Conservation (phyloP, 2,888 invertebrate species). For the Acrobasis repandana region DNA sequence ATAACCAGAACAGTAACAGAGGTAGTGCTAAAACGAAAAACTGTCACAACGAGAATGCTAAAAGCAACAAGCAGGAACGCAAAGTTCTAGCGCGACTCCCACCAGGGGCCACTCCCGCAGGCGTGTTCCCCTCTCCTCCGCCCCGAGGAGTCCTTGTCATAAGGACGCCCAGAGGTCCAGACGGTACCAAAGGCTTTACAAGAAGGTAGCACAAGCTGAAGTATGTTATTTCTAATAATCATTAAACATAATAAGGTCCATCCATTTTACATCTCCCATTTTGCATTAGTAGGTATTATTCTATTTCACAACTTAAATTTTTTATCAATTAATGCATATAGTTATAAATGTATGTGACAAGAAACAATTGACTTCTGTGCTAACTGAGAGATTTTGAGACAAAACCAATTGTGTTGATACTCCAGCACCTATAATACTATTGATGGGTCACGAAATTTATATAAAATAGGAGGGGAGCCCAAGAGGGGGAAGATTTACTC, state of each 20-base stretch:
- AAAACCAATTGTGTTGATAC: too few relatives aligned
- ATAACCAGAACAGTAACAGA: conserved; percentile 48
- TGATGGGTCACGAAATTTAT: too few relatives aligned
- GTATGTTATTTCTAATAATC: conserved; percentile 32
- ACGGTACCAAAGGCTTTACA: conserved; percentile 85
- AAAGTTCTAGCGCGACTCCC: conserved; percentile 70
- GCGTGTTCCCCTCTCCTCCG: conserved; percentile 70
- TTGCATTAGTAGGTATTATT: conserved; percentile 27
- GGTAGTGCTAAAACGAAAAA: conserved; percentile 53
- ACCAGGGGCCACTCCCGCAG: conserved; percentile 59
- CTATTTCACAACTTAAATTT: conserved; percentile 40
- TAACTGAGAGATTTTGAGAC: too few relatives aligned
- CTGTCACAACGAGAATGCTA: conserved; percentile 57
- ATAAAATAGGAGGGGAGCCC: too few relatives aligned
- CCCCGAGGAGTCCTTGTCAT: conserved; percentile 83
- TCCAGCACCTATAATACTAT: too few relatives aligned
- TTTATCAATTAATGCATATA: too few relatives aligned
- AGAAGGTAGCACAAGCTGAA: conserved; percentile 67
- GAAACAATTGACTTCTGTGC: too few relatives aligned
- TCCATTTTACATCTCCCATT: conserved; percentile 39
- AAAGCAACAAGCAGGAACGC: conserved; percentile 60
- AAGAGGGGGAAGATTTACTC: too few relatives aligned
- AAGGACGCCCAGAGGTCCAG: conserved; percentile 90
- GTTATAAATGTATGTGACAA: too few relatives aligned
- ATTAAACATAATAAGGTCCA: conserved; percentile 52